phyloP scores from a whole-genome alignment of 2,797 vertebrate genomes.

The Acrossocheilus wenchowensis region DNA sequence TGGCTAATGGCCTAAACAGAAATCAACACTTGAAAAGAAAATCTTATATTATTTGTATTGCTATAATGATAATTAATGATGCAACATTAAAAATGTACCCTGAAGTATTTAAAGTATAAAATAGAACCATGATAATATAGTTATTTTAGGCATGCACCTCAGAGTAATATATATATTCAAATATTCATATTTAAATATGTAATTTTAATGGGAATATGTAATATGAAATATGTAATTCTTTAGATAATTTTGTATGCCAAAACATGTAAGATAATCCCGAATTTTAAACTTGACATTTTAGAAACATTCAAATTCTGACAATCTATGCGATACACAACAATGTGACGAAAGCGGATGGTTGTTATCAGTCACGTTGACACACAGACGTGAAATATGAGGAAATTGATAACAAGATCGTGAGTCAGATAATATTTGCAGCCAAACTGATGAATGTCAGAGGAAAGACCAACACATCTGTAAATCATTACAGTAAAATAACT shows the following conservation, averaged over 20 bases:
- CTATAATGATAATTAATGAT: background rate
- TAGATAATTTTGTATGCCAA: background rate
- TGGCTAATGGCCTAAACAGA: conserved; percentile 35
- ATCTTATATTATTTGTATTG: background rate
- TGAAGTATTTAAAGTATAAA: background rate
- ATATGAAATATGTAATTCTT: background rate
- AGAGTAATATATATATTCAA: no score
- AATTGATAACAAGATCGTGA: conserved; percentile 1
- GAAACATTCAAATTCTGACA: background rate
- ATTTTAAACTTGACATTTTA: background rate
- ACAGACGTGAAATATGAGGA: background rate
- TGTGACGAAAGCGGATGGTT: background rate
- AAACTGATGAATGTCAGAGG: background rate
- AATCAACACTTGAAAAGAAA: background rate
- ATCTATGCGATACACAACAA: background rate
- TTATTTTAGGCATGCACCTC: background rate
- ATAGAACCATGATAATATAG: background rate
- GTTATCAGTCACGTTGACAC: background rate
- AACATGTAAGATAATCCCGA: background rate
- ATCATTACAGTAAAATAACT: conserved; percentile 22
- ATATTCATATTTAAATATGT: background rate
- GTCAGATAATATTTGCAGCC: background rate
- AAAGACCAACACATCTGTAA: conserved; percentile 25
- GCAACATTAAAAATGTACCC: background rate
- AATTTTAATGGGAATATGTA: no score